Evolutionary conservation across 2,113 vertebrate species (phyloP).

Genomic region (Mus pahari): DNA sequence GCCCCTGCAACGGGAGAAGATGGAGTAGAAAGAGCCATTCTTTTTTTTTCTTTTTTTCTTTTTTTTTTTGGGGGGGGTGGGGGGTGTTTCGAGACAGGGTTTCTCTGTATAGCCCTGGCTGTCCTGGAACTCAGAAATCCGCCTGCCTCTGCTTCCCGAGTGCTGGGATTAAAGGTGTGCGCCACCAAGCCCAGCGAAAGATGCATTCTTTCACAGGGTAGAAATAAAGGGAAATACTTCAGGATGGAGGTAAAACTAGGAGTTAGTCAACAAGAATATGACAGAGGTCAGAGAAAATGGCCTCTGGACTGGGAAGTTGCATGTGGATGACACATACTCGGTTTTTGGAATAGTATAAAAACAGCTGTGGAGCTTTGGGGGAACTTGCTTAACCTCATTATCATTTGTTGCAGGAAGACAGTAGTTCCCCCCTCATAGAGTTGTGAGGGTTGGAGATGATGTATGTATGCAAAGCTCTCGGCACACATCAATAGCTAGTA

Average conservation of each 20-base stretch:
- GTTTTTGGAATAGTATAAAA: neutral
- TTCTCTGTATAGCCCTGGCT: too few relatives aligned
- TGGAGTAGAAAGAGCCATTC: neutral
- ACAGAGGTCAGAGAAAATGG: neutral
- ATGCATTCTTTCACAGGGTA: neutral
- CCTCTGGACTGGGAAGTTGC: neutral
- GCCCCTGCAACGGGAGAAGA: neutral
- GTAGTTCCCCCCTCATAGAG: neutral
- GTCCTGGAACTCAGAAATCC: too few relatives aligned
- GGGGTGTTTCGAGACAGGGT: too few relatives aligned
- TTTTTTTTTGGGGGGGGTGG: too few relatives aligned
- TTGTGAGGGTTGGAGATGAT: neutral
- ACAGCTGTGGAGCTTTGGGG: slow-evolving; percentile 1
- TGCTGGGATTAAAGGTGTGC: too few relatives aligned
- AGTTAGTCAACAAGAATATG: slow-evolving; percentile 9
- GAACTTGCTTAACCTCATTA: neutral
- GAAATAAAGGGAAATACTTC: neutral
- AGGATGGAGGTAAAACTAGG: neutral
- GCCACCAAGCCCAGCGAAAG: too few relatives aligned
- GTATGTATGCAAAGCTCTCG: neutral
- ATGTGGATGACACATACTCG: neutral
- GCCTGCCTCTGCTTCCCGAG: too few relatives aligned
- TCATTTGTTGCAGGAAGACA: slow-evolving; percentile 32
- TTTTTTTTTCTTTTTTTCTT: too few relatives aligned
- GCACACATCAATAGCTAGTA: neutral